Evolutionary conservation across 1,140 invertebrate species (phyloP).

Genomic region (Myzus persicae): DNA sequence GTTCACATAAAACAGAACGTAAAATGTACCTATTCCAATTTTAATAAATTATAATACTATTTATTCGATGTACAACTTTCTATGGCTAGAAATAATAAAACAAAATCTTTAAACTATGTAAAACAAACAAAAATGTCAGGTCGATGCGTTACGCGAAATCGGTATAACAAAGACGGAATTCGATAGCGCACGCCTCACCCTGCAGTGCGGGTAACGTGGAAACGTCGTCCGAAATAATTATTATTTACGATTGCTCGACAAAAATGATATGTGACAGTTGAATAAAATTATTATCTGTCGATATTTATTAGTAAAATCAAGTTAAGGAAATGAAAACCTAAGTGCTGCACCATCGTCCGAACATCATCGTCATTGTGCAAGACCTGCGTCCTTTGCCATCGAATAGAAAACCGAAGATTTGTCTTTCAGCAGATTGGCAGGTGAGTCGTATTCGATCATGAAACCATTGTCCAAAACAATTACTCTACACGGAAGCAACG

Average conservation of each 20-base stretch:
- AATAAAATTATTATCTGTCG: neutral
- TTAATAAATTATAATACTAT: too few relatives aligned
- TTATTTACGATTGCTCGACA: neutral
- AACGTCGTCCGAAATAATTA: neutral
- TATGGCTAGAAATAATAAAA: too few relatives aligned
- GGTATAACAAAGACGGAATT: too few relatives aligned
- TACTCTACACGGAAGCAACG: slow-evolving; percentile 69
- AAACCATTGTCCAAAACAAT: slow-evolving; percentile 89
- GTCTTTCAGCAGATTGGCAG: slow-evolving; percentile 76
- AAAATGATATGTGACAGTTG: neutral
- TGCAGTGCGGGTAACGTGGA: too few relatives aligned
- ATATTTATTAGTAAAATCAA: neutral
- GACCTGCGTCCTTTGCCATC: slow-evolving; percentile 92
- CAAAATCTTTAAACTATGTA: too few relatives aligned
- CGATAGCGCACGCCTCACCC: too few relatives aligned
- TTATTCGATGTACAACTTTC: too few relatives aligned
- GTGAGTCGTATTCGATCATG: slow-evolving; percentile 83
- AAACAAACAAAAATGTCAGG: too few relatives aligned
- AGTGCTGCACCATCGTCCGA: neutral
- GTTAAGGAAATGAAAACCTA: neutral
- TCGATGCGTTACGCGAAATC: too few relatives aligned
- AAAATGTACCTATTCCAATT: too few relatives aligned
- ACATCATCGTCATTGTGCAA: slow-evolving; percentile 65
- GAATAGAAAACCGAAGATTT: slow-evolving; percentile 84
- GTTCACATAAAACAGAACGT: too few relatives aligned